Conservation (phyloP, 30 jellyfish, hydroid and myxozoan species). For the Euphysa ruthae region DNA sequence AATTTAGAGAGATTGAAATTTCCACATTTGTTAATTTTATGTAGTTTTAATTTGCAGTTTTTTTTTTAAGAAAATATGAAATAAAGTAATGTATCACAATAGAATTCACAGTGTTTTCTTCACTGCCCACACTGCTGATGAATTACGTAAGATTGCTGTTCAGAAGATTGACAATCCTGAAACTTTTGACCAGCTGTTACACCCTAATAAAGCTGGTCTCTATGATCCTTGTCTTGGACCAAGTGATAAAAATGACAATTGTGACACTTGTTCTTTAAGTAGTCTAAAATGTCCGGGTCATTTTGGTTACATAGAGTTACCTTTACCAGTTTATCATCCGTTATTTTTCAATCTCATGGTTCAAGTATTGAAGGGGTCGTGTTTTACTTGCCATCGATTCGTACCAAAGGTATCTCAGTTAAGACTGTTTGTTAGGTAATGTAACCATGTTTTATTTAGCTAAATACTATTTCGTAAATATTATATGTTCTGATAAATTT, state of each 20-base stretch:
- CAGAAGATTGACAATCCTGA: constrained; percentile 64
- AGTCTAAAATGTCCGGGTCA: constrained; percentile 88
- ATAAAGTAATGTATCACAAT: constrained; percentile 20
- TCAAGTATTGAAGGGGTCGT: constrained; percentile 60
- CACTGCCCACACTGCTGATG: constrained; percentile 58
- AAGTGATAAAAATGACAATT: constrained; percentile 61
- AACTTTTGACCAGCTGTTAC: constrained; percentile 66
- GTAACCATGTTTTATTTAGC: neutral
- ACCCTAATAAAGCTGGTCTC: constrained; percentile 76
- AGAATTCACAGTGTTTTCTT: constrained; percentile 30
- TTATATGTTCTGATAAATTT: too few species aligned
- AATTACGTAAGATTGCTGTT: constrained; percentile 57
- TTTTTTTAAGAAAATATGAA: too few species aligned
- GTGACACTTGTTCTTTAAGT: constrained; percentile 82
- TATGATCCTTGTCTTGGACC: constrained; percentile 88
- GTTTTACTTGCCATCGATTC: constrained; percentile 76
- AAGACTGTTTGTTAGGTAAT: constrained; percentile 47
- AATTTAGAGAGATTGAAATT: too few species aligned
- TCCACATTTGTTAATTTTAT: too few species aligned
- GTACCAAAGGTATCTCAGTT: constrained; percentile 38
- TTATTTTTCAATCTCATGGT: constrained; percentile 53
- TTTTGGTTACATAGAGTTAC: constrained; percentile 79
- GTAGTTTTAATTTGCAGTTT: too few species aligned
- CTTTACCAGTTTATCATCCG: constrained; percentile 96
- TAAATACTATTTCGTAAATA: neutral